These are phyloP conservation scores for Drosophila emarginata DNA, from an alignment of 2,888 invertebrate genomes.

Conservation along the genomic window DNA sequence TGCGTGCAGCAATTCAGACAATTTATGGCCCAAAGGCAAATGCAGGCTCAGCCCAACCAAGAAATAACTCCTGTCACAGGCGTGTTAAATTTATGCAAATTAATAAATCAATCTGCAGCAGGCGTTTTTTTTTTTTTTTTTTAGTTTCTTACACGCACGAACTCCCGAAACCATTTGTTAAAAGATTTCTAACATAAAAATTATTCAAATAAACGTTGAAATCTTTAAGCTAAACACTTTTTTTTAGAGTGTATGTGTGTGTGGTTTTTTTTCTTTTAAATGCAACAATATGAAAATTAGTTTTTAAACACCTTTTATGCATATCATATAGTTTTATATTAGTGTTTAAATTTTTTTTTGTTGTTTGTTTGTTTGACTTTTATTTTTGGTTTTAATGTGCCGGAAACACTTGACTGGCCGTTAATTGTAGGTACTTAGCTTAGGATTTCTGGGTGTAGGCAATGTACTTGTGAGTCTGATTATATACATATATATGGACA, in stretches of 20 bases:
- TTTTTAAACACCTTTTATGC: slow-evolving; percentile 40
- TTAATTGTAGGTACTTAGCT: slow-evolving; percentile 55
- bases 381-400: slow-evolving; percentile 44
- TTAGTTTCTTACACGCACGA: slow-evolving; percentile 26
- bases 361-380: slow-evolving; percentile 16
- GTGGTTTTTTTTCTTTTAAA: slow-evolving; percentile 35
- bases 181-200: slow-evolving; percentile 43
- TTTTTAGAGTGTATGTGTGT: slow-evolving; percentile 12
- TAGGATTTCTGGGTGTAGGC: slow-evolving; percentile 28
- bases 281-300: slow-evolving; percentile 57
- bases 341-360: neutral
- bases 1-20: slow-evolving; percentile 66
- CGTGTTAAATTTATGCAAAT: slow-evolving; percentile 75
- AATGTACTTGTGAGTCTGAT: neutral
- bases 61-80: slow-evolving; percentile 62
- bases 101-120: slow-evolving; percentile 67
- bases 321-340: slow-evolving; percentile 17
- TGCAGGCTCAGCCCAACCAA: slow-evolving; percentile 27
- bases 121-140: slow-evolving; percentile 53
- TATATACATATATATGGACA: neutral
- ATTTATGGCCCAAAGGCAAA: slow-evolving; percentile 40
- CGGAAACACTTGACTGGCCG: slow-evolving; percentile 55
- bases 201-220: slow-evolving; percentile 1
- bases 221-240: neutral
- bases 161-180: slow-evolving; percentile 17